Conservation (phyloP, 2,113 vertebrate species). For the Sinocyclocheilus anshuiensis region DNA sequence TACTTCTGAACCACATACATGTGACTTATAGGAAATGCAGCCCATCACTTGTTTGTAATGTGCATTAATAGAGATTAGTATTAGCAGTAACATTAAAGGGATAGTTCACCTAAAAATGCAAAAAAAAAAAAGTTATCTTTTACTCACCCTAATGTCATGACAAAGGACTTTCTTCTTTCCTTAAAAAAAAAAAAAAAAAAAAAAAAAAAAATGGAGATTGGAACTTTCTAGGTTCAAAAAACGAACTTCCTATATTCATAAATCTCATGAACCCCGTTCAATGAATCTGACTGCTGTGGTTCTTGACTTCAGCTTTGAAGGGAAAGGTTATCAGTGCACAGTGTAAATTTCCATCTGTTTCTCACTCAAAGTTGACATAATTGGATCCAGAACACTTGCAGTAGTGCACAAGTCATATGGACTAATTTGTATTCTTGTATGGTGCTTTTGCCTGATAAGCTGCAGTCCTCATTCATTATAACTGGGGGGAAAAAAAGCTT, state of each 20-base stretch:
- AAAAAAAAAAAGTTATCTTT: not conserved
- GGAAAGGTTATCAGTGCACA: no score
- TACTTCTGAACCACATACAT: not conserved
- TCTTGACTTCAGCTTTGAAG: no score
- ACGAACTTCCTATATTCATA: not conserved
- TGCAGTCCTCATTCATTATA: not conserved
- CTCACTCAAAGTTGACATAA: no score
- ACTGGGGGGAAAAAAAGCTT: no score
- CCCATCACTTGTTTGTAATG: slow-evolving; percentile 5
- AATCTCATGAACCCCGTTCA: not conserved
- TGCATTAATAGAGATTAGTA: slow-evolving; percentile 6
- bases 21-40: not conserved
- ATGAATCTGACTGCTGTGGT: no score
- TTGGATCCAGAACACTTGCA: no score
- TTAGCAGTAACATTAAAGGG: slow-evolving; percentile 13
- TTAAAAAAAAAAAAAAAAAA: not conserved
- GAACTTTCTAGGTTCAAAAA: not conserved
- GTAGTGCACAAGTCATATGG: not conserved
- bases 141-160: not conserved
- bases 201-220: no score
- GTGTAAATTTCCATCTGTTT: no score
- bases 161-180: not conserved
- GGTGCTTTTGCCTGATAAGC: not conserved
- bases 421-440: not conserved
- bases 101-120: not conserved